These are phyloP conservation scores for Machimus atricapillus DNA, from an alignment of 2,888 invertebrate species.

Conservation along the genomic window DNA sequence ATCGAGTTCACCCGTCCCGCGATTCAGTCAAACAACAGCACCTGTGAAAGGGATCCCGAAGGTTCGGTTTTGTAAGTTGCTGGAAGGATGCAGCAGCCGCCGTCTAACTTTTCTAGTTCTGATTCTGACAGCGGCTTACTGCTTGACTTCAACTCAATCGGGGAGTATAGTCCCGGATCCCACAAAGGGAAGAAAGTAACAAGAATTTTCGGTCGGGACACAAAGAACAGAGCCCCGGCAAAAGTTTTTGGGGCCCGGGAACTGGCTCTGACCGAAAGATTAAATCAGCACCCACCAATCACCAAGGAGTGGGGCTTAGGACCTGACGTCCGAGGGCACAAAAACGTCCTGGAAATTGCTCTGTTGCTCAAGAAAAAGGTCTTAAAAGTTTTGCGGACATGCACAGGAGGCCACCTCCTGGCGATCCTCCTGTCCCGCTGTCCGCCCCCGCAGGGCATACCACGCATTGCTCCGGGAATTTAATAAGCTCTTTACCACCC, in stretches of 20 bases:
- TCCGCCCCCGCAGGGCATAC: neutral
- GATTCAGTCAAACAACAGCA: neutral
- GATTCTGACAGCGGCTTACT: constrained; percentile 12
- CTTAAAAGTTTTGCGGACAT: constrained; percentile 1
- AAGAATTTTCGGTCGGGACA: neutral
- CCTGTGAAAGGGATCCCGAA: neutral
- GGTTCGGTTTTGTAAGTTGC: neutral
- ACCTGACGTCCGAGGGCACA: neutral
- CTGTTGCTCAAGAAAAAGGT: neutral
- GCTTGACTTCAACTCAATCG: neutral
- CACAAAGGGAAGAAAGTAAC: constrained; percentile 1
- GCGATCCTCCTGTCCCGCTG: neutral
- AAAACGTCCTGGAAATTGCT: neutral
- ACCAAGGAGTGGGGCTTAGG: neutral
- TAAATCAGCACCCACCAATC: constrained; percentile 10
- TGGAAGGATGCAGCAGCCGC: neutral
- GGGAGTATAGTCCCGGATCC: neutral
- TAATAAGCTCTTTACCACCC: constrained; percentile 27
- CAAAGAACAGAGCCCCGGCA: neutral
- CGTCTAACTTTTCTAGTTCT: neutral
- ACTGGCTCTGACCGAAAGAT: neutral
- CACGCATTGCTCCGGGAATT: neutral
- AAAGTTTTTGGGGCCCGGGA: neutral
- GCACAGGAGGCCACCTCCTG: neutral
- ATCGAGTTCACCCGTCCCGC: neutral